These are phyloP conservation scores for Choristoneura fumiferana DNA, from an alignment of 1,140 invertebrate species.

Conservation along the genomic window DNA sequence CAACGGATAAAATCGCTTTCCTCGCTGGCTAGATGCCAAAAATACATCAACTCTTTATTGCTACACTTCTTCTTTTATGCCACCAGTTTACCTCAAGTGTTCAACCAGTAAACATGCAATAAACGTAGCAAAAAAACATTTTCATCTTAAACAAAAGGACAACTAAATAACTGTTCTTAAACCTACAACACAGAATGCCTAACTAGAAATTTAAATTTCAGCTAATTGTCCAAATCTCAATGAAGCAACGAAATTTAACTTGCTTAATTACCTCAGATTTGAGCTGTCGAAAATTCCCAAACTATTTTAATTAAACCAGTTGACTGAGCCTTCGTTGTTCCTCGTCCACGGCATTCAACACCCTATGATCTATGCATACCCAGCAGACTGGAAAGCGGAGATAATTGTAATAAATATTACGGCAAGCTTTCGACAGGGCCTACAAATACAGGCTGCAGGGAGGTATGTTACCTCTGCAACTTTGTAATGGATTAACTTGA, in stretches of 20 bases:
- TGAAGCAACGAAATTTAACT: too few relatives aligned
- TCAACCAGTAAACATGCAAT: background rate
- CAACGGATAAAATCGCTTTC: background rate
- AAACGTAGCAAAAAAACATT: too few relatives aligned
- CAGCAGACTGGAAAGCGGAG: slow-evolving; percentile 36
- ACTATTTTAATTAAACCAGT: slow-evolving; percentile 15
- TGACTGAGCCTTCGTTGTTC: slow-evolving; percentile 6
- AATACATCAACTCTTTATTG: slow-evolving; percentile 5
- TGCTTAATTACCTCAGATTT: too few relatives aligned
- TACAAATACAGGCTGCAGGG: background rate
- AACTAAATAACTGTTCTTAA: too few relatives aligned
- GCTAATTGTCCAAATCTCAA: too few relatives aligned
- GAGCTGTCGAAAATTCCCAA: background rate
- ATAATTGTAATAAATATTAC: slow-evolving; percentile 30
- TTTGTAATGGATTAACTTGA: background rate
- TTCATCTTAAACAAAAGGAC: too few relatives aligned
- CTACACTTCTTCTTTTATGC: background rate
- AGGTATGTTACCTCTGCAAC: slow-evolving; percentile 1
- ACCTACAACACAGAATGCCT: too few relatives aligned
- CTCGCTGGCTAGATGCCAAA: background rate
- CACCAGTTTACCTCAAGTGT: slow-evolving; percentile 4
- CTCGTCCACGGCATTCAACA: background rate
- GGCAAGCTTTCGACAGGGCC: background rate
- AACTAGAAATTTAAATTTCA: too few relatives aligned
- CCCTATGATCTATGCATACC: slow-evolving; percentile 14